Conservation (phyloP, 2,888 invertebrate genomes). For the Drosophila longiperda region DNA sequence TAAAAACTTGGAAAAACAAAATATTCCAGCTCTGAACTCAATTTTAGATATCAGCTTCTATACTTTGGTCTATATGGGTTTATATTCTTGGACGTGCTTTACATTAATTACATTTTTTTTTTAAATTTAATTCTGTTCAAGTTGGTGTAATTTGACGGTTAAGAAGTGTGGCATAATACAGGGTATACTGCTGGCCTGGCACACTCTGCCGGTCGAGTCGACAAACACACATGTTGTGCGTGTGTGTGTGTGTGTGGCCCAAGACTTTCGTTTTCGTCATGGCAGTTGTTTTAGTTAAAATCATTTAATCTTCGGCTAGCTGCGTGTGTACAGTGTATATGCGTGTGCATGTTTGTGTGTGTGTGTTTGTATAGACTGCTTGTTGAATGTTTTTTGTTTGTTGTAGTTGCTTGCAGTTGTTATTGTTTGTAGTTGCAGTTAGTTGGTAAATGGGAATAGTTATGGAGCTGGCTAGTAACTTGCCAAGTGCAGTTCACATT, state of each 20-base stretch:
- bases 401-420: slow-evolving; percentile 16
- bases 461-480: slow-evolving; percentile 40
- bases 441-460: slow-evolving; percentile 48
- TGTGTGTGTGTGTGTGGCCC: slow-evolving; percentile 29
- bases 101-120: not conserved
- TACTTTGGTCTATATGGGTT: not conserved
- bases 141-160: not conserved
- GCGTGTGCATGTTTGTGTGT: not conserved
- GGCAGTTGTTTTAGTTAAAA: slow-evolving; percentile 59
- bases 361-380: not conserved
- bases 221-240: not conserved
- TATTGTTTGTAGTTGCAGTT: slow-evolving; percentile 45
- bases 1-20: too few relatives aligned
- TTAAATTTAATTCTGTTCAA: not conserved
- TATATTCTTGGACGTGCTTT: not conserved
- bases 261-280: slow-evolving; percentile 52
- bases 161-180: not conserved
- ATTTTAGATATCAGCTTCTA: not conserved
- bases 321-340: slow-evolving; percentile 8
- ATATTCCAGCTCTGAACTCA: not conserved
- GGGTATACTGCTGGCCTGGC: not conserved
- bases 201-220: not conserved
- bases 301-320: slow-evolving; percentile 48
- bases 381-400: slow-evolving; percentile 28
- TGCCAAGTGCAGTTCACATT: slow-evolving; percentile 23